Evolutionary conservation across 2,797 vertebrate genomes (phyloP), one percentile per base, ranked within the genome.

Genomic region (Mus minutoides): DNA sequence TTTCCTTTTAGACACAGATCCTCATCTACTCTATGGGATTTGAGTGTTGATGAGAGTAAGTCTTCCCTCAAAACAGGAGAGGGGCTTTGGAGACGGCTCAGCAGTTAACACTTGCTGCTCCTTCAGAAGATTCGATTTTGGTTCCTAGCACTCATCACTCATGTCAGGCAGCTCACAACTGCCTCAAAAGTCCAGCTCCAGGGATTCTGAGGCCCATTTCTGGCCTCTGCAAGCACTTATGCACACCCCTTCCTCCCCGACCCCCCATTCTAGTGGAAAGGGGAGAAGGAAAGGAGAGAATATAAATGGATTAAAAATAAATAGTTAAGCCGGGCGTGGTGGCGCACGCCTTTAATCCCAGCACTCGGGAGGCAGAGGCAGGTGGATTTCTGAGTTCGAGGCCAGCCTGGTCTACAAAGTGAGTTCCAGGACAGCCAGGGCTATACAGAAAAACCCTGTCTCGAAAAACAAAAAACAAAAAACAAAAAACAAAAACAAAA

Each of bases 1-100:
- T n/a, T 85, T 88, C 22, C n/a, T 92, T 88, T 69, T 43, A 88
- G 58, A 40, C 2, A 56, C 37, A 67, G 16, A 3, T n/a, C 34
- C 17, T 94, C 21, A 62, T 34, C 26, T 34, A 79, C 67, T 93
- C 49, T 13, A 80, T 92, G 43, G 64, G 58, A 76, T 93, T 92
- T 86, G 91, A 21, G 29, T 78, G 40, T 13, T 83, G 10, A 90
- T 96, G 22, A 75, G 76, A 92, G 4, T 78, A 60, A 83, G 19
- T 29, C 49, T 60, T 29, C 83, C 26, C 24, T 87, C 56, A 83
- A 95, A 92, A 91, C 62, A 14, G 40, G 43, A 86, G 46, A 86
- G 13, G 43, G 46, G 6, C 31, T n/a, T n/a, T n/a, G 49, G 43
- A 16, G 62, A n/a, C 4, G 62, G 46, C 3, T 37, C 31, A 69